Percentiles rank a stretch among this genome's conserved stretches.
These are phyloP conservation scores for Novumbra hubbsi DNA, from an alignment of 2,797 vertebrate species.

Conservation along the genomic window DNA sequence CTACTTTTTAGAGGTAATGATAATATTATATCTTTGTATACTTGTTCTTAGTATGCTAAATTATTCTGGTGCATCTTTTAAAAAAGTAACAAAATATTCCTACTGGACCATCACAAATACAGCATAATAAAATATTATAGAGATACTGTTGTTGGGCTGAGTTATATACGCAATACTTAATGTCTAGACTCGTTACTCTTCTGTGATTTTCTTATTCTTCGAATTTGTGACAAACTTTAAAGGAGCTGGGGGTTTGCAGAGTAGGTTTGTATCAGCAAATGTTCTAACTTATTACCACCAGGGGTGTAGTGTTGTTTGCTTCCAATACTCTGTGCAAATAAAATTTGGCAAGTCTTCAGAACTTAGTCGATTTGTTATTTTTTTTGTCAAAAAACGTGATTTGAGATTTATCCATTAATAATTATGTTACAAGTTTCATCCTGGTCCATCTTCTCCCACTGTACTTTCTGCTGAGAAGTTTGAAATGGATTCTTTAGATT, in stretches of 20 bases:
- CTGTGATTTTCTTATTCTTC: slow-evolving; percentile 15
- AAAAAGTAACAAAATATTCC: slow-evolving; percentile 41
- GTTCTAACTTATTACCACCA: not conserved
- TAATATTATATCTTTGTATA: slow-evolving; percentile 59
- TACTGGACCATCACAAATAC: slow-evolving; percentile 44
- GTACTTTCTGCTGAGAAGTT: too few relatives aligned
- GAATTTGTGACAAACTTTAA: slow-evolving; percentile 25
- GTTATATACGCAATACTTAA: slow-evolving; percentile 35
- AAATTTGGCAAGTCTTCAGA: not conserved
- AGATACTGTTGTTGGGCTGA: slow-evolving; percentile 32
- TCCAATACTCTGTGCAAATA: not conserved
- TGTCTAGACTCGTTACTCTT: slow-evolving; percentile 17
- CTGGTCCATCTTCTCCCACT: too few relatives aligned
- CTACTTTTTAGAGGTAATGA: slow-evolving; percentile 16
- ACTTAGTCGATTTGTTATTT: too few relatives aligned
- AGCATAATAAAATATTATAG: slow-evolving; percentile 42
- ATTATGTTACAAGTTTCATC: too few relatives aligned
- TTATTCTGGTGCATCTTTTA: slow-evolving; percentile 35
- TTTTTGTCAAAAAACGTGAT: too few relatives aligned
- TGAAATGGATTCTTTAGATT: too few relatives aligned
- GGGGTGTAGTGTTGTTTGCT: not conserved
- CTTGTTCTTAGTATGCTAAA: slow-evolving; percentile 39
- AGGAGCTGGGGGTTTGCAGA: slow-evolving; percentile 13
- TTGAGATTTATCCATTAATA: too few relatives aligned
- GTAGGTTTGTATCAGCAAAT: slow-evolving; percentile 14